Percentiles rank a stretch among this genome's conserved stretches.
Evolutionary conservation across 1,140 invertebrate species (phyloP).

Genomic region (Formica exsecta): DNA sequence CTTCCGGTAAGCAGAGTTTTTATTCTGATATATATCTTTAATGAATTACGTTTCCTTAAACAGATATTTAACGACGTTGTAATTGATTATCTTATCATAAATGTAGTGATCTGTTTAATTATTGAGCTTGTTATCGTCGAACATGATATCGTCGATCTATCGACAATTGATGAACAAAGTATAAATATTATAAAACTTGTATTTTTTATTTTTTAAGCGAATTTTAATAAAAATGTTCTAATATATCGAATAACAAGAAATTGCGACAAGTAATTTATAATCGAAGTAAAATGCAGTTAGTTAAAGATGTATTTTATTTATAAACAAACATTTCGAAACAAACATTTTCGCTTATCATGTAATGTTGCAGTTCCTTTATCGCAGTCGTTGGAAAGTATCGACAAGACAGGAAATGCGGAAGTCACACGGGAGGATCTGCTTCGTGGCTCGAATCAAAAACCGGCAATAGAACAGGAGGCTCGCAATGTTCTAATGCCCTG

Average conservation of each 20-base stretch:
- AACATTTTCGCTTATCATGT: neutral
- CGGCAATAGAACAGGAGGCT: conserved; percentile 86
- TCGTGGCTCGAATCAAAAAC: conserved; percentile 78
- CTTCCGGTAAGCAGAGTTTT: conserved; percentile 56
- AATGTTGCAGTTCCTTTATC: conserved; percentile 83
- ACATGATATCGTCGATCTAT: neutral
- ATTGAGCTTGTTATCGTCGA: neutral
- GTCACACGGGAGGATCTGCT: conserved; percentile 83
- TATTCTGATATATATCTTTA: neutral
- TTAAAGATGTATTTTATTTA: conserved; percentile 17
- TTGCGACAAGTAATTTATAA: conserved; percentile 2
- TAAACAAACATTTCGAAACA: too few species aligned
- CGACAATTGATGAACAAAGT: too few species aligned
- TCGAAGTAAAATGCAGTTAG: neutral
- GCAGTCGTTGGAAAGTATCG: conserved; percentile 86
- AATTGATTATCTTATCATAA: neutral
- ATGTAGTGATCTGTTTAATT: neutral
- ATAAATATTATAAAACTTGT: neutral
- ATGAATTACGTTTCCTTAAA: neutral
- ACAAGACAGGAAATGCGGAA: conserved; percentile 82
- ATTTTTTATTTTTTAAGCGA: conserved; percentile 6
- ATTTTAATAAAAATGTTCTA: neutral
- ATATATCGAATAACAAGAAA: neutral
- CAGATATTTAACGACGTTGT: neutral
- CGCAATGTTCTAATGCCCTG: conserved; percentile 93